Base-by-base conservation (phyloP, 2,113 vertebrate species). In the Andinoacara biseriatus region DNA sequence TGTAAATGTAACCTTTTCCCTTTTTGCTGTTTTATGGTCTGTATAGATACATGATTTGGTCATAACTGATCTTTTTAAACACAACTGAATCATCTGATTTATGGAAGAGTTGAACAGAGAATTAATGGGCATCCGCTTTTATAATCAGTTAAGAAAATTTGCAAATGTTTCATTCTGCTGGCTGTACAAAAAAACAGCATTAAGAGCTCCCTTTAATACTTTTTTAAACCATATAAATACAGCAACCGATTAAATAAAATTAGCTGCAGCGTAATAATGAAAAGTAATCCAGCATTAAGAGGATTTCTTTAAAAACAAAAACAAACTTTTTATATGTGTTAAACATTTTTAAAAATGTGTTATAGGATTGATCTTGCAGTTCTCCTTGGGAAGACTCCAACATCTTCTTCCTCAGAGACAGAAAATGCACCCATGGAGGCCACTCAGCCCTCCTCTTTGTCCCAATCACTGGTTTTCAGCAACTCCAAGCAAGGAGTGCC, bases 391-490 rank as follows among this genome's bases (percentile, higher is more conserved):
- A 99, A 99, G 93, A 97, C 97, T 1, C 98, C 98, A 0, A 96
- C 97, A 17, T 96, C 97, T 69, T 97, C 97, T 83, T 97, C 97
- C 17, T 94, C 97, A 69, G 98, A 99, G 95, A 96, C 96, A 10
- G 98, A 99, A 88, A 93, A 96, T 0, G 83, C 96, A 77, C 95
- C 93, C 67, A 91, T 97, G 95, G 97, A 99, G 83, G 90, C 96
- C 15, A 83, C 95, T 80, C 97, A 97, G 95, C 96, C 97, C 26
- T 91, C 97, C 31, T 94, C 97, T 65, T 92, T 99, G 89, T 95
- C 97, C 5, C 98, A 99, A 91, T 97, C 98, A 3, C 94, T 99
- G 95, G 97, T 99, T 86, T 99, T 99, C 94, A 99, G 97, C 95
- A 99, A 98, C 89, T 98, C 98, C 75, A 99, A 99, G 94, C 98